phyloP scores from a whole-genome alignment of 2,113 vertebrate species.

The Pteruthius melanotis region DNA sequence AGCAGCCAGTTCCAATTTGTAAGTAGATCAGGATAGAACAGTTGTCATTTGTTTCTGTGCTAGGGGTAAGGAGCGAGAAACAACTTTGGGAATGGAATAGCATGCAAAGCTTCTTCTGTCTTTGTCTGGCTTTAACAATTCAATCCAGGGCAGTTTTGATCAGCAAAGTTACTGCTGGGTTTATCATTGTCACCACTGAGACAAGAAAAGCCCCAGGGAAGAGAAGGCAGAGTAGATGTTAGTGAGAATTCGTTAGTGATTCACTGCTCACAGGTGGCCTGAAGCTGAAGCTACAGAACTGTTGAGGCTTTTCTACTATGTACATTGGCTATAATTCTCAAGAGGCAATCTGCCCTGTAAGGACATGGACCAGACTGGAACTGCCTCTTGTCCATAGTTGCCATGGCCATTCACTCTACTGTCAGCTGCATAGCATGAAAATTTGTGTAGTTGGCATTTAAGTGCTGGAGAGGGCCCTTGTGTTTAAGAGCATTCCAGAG shows the following conservation, averaged over 20 bases:
- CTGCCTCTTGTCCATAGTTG: neutral
- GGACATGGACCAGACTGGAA: neutral
- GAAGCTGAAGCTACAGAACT: neutral
- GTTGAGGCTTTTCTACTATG: neutral
- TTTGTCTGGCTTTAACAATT: neutral
- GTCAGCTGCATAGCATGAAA: neutral
- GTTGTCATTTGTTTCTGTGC: neutral
- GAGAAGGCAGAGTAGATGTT: neutral
- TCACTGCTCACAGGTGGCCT: neutral
- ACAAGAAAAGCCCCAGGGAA: neutral
- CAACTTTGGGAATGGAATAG: neutral
- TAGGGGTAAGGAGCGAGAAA: neutral
- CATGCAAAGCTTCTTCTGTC: neutral
- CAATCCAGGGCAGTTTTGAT: neutral
- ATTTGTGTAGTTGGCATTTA: neutral
- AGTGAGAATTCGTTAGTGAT: neutral
- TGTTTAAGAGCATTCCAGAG: neutral
- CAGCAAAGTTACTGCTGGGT: neutral
- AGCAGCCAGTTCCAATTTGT: conserved; percentile 66
- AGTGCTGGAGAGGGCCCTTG: neutral
- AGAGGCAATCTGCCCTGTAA: neutral
- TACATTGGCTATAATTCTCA: neutral
- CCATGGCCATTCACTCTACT: neutral
- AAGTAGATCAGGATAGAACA: conserved; percentile 35
- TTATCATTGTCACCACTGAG: neutral